Evolutionary conservation across 2,888 invertebrate genomes (phyloP).

Genomic region (Leptopilina syphax): DNA sequence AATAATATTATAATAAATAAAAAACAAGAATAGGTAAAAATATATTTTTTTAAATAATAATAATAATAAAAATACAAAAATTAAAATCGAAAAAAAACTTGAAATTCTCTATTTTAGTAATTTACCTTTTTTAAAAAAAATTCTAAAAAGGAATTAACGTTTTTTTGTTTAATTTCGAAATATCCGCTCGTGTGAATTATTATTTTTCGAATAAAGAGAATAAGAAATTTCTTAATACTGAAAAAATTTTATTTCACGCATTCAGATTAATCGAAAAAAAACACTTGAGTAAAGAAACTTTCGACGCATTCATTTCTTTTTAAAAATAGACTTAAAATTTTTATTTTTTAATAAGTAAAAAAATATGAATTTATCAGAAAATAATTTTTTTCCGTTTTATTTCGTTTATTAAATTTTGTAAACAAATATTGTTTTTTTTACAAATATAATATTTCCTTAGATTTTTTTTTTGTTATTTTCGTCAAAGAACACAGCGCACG

Average conservation of each 20-base stretch:
- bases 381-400: neutral
- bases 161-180: neutral
- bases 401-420: neutral
- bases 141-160: too few species aligned
- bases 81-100: too few species aligned
- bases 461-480: neutral
- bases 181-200: neutral
- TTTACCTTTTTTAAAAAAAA: too few species aligned
- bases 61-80: too few species aligned
- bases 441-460: neutral
- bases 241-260: neutral
- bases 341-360: neutral
- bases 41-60: too few species aligned
- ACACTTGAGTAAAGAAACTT: constrained; percentile 33
- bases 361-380: too few species aligned
- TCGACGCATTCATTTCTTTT: constrained; percentile 9
- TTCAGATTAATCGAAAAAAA: neutral
- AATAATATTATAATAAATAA: too few species aligned
- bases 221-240: neutral
- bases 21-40: too few species aligned
- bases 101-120: too few species aligned
- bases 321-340: neutral
- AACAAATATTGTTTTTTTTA: neutral
- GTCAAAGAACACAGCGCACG: neutral
- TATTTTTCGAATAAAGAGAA: constrained; percentile 3